These are phyloP conservation scores for Petrophora chlorosata DNA, from an alignment of 2,888 invertebrate genomes.

Conservation along the genomic window DNA sequence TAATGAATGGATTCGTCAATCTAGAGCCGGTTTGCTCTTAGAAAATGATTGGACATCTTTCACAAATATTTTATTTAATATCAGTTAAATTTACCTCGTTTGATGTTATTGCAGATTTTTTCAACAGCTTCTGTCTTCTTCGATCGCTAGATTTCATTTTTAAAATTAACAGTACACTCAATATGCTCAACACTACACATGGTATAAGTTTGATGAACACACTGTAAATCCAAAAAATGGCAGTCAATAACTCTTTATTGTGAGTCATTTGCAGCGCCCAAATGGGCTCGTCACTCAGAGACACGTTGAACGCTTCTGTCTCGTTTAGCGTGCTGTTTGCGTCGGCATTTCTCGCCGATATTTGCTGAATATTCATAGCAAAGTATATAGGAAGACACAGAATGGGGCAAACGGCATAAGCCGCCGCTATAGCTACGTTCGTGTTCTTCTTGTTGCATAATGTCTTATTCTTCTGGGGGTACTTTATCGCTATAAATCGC, in stretches of 20 bases:
- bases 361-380: constrained; percentile 87
- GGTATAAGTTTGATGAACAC: constrained; percentile 96
- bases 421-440: constrained; percentile 88
- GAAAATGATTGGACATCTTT: background rate
- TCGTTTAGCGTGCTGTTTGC: constrained; percentile 55
- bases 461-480: constrained; percentile 90
- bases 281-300: constrained; percentile 72
- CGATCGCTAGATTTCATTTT: constrained; percentile 92
- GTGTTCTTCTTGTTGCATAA: constrained; percentile 93
- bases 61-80: background rate
- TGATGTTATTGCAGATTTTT: constrained; percentile 70
- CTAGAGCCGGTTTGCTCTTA: background rate
- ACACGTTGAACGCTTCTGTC: constrained; percentile 48
- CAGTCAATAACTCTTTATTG: constrained; percentile 84
- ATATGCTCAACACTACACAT: constrained; percentile 92
- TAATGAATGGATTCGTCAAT: constrained; percentile 3
- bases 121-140: constrained; percentile 87
- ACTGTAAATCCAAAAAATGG: constrained; percentile 96
- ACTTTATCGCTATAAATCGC: constrained; percentile 94
- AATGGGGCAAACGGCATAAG: constrained; percentile 92
- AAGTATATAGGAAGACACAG: constrained; percentile 93
- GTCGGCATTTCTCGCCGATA: constrained; percentile 37
- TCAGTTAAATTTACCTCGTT: constrained; percentile 59
- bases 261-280: constrained; percentile 87
- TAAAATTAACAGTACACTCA: constrained; percentile 89